A percentile compares a stretch with the other conserved stretches of the same genome.
Evolutionary conservation across 2,113 vertebrate genomes (phyloP).

Genomic region (Dromas ardeola): DNA sequence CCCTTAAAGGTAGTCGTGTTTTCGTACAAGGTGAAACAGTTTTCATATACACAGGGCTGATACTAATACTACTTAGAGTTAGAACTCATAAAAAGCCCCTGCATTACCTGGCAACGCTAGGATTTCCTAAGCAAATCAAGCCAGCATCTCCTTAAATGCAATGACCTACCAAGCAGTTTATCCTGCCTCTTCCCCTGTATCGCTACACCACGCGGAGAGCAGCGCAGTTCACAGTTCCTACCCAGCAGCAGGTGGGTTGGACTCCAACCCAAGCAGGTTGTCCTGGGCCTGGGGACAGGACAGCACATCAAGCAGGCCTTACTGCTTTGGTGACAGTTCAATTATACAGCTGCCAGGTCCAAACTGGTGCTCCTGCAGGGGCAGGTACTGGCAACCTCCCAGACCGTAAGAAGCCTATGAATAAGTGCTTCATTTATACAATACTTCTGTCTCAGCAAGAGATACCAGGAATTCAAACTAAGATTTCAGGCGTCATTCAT

Average conservation of each 20-base stretch:
- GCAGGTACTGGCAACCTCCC: neutral
- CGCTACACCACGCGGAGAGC: no score
- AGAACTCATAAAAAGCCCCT: neutral
- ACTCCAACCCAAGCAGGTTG: neutral
- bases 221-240: neutral
- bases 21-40: neutral
- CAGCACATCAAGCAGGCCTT: neutral
- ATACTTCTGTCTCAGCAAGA: neutral
- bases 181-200: no score
- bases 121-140: neutral
- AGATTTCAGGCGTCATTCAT: neutral
- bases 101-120: rapidly evolving
- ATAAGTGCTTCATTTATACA: neutral
- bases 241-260: neutral
- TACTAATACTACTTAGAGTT: rapidly evolving
- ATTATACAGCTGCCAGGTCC: neutral
- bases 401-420: rapidly evolving
- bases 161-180: neutral
- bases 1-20: neutral
- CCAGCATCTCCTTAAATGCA: rapidly evolving
- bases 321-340: no score
- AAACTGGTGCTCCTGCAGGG: neutral
- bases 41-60: neutral
- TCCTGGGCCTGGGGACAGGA: no score
- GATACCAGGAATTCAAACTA: neutral